These are phyloP conservation scores for Morinoia aosen DNA, from an alignment of 2,888 invertebrate species.

Conservation along the genomic window DNA sequence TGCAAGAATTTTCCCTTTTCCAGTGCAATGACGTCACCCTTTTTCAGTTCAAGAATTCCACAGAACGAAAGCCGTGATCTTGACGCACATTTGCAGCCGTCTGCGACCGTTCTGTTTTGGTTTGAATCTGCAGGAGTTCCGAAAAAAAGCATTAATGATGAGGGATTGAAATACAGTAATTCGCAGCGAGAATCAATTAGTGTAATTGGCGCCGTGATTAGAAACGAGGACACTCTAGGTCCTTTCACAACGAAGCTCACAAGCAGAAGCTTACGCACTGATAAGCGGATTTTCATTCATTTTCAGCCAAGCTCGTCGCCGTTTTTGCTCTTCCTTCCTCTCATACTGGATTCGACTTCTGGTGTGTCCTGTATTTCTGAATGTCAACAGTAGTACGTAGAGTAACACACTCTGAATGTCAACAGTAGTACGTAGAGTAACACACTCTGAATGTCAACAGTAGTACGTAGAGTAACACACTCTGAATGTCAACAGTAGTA, in stretches of 20 bases:
- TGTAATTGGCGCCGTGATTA: neutral
- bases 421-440: too few relatives aligned
- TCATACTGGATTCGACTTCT: neutral
- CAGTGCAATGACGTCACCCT: too few relatives aligned
- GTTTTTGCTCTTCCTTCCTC: neutral
- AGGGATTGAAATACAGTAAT: neutral
- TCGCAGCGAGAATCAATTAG: neutral
- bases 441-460: too few relatives aligned
- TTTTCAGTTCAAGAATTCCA: neutral
- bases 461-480: too few relatives aligned
- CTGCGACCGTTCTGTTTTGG: neutral
- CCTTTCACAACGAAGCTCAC: neutral
- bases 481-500: too few relatives aligned
- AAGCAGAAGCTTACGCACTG: neutral
- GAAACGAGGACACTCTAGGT: conserved; percentile 4
- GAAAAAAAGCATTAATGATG: neutral
- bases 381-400: neutral
- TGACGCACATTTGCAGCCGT: neutral
- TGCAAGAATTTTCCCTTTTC: too few relatives aligned
- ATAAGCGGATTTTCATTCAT: neutral
- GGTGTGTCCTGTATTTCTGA: neutral
- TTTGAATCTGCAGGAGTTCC: neutral
- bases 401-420: too few relatives aligned
- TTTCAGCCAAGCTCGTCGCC: neutral
- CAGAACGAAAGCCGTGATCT: neutral